Evolutionary conservation across 2,888 invertebrate genomes (phyloP), one percentile per base, ranked within the genome.

Genomic region (Meganola albula): DNA sequence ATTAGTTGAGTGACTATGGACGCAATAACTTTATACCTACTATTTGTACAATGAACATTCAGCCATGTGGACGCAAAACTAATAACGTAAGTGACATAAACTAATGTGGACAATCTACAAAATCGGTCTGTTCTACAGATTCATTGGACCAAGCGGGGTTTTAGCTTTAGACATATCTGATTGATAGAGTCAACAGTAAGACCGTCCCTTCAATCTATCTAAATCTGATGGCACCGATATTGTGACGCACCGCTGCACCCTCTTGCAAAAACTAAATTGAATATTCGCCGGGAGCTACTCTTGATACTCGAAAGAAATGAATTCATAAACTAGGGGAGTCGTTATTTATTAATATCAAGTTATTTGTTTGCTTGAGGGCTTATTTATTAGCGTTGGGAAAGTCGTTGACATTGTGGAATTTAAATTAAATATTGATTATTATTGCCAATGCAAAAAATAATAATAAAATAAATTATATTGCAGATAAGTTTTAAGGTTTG

Each of bases 261-360:
- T 65, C 67, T 54, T 57, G 58, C 56, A 64, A 65, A 67, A 69
- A 69, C 65, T 60, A 70, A 71, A 71, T 71, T 68, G 66, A 71
- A 71, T 63, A 62, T 20, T 64, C 54, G 57, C 61, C 58, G 40
- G 41, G 34, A 50, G 35, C 29, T 44, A 44, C 40, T 35, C 27
- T 16, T 27, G 38, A 11, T 28, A 37, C 27, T 39, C 38, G 40
- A 44, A 36, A 34, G 36, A 30, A 34, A 24, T 16, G 21, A 43
- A 26, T 34, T 23, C 24, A 12, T 12, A 12, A 35, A 24, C 16
- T 14, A 24, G 34, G 16, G 25, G 20, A 7, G n/a, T 20, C 2
- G 20, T 20, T 5, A 50, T 46, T 37, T 34, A 37, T 24, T 35
- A 20, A 7, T 10, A 32, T 34, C 13, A 31, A 20, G 18, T 18